Percentiles rank a stretch among this genome's conserved stretches.
These are phyloP conservation scores for Troides helena DNA, from an alignment of 2,888 invertebrate genomes.

Conservation along the genomic window DNA sequence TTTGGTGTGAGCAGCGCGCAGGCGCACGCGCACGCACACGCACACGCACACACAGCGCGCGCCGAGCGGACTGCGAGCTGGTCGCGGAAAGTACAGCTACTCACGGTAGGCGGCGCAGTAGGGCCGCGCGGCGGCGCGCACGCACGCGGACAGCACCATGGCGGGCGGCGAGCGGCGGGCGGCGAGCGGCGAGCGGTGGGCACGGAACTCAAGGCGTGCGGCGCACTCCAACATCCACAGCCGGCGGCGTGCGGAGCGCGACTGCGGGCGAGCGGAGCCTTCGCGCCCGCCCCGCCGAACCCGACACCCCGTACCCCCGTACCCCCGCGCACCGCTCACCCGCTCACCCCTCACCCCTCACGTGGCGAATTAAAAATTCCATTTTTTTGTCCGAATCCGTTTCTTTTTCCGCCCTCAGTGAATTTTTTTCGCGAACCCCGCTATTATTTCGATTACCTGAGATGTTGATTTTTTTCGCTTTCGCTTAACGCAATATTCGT, in stretches of 20 bases:
- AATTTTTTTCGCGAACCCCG: slow-evolving; percentile 76
- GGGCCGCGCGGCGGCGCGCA: slow-evolving; percentile 61
- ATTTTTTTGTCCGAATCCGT: slow-evolving; percentile 76
- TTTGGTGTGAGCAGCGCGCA: too few species aligned
- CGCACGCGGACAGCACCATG: slow-evolving; percentile 73
- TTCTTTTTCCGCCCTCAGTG: slow-evolving; percentile 78
- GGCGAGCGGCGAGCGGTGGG: slow-evolving; percentile 11
- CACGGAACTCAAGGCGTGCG: slow-evolving; percentile 9
- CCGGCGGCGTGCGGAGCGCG: slow-evolving; percentile 29
- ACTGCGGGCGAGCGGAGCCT: slow-evolving; percentile 27
- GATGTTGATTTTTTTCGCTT: slow-evolving; percentile 67
- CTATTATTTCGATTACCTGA: slow-evolving; percentile 80
- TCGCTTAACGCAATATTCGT: slow-evolving; percentile 65
- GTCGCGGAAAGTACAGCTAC: slow-evolving; percentile 38
- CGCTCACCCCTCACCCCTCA: slow-evolving; percentile 43
- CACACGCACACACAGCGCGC: too few species aligned
- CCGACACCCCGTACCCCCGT: slow-evolving; percentile 29
- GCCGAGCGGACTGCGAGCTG: neutral
- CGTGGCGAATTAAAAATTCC: slow-evolving; percentile 69
- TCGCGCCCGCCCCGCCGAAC: slow-evolving; percentile 32
- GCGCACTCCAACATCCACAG: slow-evolving; percentile 31
- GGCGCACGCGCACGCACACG: neutral
- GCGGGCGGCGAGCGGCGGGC: slow-evolving; percentile 29
- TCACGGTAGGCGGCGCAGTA: slow-evolving; percentile 69
- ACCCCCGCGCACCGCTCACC: slow-evolving; percentile 36